A percentile compares a stretch with the other conserved stretches of the same genome.
These are phyloP conservation scores for Condylura cristata DNA, from an alignment of 2,113 vertebrate genomes.

Conservation along the genomic window DNA sequence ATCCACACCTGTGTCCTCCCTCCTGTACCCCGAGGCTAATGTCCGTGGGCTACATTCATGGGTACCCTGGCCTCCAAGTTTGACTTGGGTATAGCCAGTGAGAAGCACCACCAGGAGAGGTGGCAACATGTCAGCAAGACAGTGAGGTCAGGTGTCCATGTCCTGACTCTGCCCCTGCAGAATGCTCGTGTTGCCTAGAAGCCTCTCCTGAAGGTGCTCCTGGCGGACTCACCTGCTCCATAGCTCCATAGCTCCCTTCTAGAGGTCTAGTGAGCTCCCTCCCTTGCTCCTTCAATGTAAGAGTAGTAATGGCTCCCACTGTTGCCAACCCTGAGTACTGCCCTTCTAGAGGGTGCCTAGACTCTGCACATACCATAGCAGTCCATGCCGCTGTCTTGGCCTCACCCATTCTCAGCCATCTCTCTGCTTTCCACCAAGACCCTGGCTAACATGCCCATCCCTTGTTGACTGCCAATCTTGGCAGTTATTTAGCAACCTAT, in stretches of 20 bases:
- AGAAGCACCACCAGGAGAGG: not conserved
- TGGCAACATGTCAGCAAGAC: not conserved
- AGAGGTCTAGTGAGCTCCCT: not conserved
- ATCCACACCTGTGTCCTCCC: not conserved
- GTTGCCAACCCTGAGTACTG: not conserved
- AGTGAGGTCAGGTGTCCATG: not conserved
- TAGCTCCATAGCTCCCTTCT: not conserved
- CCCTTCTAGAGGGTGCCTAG: not conserved
- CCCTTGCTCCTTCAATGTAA: not conserved
- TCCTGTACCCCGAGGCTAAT: not conserved
- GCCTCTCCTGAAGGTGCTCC: not conserved
- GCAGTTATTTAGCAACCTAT: not conserved
- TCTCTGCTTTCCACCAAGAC: not conserved
- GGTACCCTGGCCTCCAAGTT: not conserved
- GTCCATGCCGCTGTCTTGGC: not conserved
- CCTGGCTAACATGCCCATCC: not conserved
- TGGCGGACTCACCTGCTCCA: accelerated
- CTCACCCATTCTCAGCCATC: not conserved
- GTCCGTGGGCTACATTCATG: accelerated
- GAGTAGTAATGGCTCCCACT: not conserved
- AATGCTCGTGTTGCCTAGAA: not conserved
- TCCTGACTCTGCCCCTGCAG: not conserved
- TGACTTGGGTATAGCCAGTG: not conserved
- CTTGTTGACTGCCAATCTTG: not conserved
- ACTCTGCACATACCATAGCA: not conserved